A percentile compares a stretch with the other conserved stretches of the same genome.
These are phyloP conservation scores for Drosophila pectinifera DNA, from an alignment of 1,140 invertebrate species.

Conservation along the genomic window DNA sequence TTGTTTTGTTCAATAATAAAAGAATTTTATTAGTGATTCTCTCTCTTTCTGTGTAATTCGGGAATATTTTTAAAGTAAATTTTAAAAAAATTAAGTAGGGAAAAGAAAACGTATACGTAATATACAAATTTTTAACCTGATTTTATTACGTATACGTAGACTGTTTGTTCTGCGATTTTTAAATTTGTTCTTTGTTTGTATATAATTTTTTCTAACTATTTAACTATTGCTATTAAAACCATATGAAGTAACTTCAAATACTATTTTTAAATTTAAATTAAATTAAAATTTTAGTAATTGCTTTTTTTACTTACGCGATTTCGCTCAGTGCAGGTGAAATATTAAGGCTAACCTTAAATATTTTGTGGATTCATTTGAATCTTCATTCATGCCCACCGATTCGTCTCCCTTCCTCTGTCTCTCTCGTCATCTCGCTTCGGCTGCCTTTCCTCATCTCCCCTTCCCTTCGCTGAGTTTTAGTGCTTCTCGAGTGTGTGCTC, in stretches of 20 bases:
- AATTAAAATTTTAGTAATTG: no score
- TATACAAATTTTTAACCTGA: not conserved
- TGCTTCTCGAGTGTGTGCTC: not conserved
- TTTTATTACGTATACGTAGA: constrained; percentile 2
- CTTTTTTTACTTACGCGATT: not conserved
- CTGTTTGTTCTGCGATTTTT: not conserved
- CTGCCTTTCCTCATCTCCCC: constrained; percentile 3
- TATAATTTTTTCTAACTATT: not conserved
- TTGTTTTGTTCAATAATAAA: no score
- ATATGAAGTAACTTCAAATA: no score
- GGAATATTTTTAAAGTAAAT: not conserved
- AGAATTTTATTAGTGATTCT: not conserved
- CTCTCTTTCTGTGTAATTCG: not conserved
- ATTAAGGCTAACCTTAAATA: constrained; percentile 50
- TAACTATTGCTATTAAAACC: no score
- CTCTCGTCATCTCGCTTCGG: not conserved
- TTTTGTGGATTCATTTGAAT: constrained; percentile 60
- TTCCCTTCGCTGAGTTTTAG: not conserved
- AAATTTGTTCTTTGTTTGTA: not conserved
- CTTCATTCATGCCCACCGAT: constrained; percentile 42
- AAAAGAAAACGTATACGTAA: not conserved
- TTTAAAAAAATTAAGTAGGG: not conserved
- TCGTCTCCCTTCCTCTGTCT: not conserved
- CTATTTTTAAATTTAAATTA: not conserved
- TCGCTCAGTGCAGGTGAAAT: not conserved